Evolutionary conservation across 2,797 vertebrate genomes (phyloP).

Genomic region (Spondyliosoma cantharus): DNA sequence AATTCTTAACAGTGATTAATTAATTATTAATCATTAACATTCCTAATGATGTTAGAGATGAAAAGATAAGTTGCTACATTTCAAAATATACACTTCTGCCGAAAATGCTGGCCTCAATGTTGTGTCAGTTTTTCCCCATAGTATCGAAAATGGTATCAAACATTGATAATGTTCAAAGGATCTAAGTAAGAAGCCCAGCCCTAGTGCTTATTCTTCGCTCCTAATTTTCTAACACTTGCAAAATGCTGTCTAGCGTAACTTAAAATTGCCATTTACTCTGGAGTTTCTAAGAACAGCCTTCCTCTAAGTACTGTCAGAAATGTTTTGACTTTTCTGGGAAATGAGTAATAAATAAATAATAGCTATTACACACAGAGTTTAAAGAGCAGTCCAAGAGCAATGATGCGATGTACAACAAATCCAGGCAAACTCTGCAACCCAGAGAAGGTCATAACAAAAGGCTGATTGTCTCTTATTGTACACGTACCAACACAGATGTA

Average conservation of each 20-base stretch:
- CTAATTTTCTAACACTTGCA: not conserved
- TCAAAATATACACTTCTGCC: no score
- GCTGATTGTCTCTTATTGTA: not conserved
- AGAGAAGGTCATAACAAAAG: conserved; percentile 2
- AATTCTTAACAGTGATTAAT: no score
- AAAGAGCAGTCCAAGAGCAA: not conserved
- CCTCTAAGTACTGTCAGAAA: not conserved
- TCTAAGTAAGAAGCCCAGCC: no score
- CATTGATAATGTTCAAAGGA: no score
- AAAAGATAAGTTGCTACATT: no score
- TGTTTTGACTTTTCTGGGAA: not conserved
- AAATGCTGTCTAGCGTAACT: not conserved
- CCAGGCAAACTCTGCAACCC: not conserved
- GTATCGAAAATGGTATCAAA: no score
- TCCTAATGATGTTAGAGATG: no score
- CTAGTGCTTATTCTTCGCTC: not conserved
- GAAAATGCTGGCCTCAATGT: no score
- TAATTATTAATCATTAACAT: no score
- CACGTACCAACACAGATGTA: not conserved
- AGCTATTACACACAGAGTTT: not conserved
- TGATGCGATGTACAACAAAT: not conserved
- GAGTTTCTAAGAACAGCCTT: not conserved
- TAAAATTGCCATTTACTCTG: not conserved
- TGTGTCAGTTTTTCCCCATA: no score
- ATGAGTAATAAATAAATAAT: not conserved